Percentiles rank a stretch among this genome's conserved stretches.
These are phyloP conservation scores for Harpagifer antarcticus DNA, from an alignment of 2,797 vertebrate species.

Conservation along the genomic window DNA sequence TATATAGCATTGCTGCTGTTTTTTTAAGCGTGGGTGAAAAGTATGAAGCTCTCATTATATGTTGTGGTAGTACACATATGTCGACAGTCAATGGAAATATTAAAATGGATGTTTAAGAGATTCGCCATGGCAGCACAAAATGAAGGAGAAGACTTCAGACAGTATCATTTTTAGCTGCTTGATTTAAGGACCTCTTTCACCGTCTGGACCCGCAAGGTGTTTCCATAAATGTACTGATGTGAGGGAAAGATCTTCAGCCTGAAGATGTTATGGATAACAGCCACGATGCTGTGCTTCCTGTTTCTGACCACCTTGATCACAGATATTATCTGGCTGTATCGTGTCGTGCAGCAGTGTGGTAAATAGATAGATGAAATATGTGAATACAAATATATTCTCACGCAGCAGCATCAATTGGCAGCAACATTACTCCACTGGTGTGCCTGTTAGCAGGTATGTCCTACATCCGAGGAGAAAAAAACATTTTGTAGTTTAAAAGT, in stretches of 20 bases:
- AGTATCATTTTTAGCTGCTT: conserved; percentile 12
- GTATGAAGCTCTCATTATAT: conserved; percentile 1
- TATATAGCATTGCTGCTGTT: background rate
- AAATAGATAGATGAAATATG: conserved; percentile 12
- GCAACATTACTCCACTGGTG: background rate
- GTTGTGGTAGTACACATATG: background rate
- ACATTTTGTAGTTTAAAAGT: background rate
- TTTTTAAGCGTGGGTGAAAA: background rate
- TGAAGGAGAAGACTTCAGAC: conserved; percentile 2
- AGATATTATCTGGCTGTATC: conserved; percentile 10
- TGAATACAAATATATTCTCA: conserved; percentile 15
- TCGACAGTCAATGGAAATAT: conserved; percentile 11
- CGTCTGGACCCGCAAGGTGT: conserved; percentile 12
- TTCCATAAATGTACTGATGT: conserved; percentile 25
- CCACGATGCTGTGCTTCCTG: conserved; percentile 1
- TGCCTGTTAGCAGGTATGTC: background rate
- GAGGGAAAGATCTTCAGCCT: conserved; percentile 9
- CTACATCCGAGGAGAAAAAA: background rate
- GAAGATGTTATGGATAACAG: background rate
- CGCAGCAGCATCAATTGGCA: background rate
- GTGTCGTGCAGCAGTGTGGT: conserved; percentile 5
- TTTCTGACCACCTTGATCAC: conserved; percentile 3
- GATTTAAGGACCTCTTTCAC: conserved; percentile 1
- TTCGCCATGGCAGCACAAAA: background rate
- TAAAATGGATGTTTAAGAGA: background rate